A percentile compares a stretch with the other conserved stretches of the same genome.
Evolutionary conservation across 2,888 invertebrate species (phyloP).

Genomic region (Actias luna): DNA sequence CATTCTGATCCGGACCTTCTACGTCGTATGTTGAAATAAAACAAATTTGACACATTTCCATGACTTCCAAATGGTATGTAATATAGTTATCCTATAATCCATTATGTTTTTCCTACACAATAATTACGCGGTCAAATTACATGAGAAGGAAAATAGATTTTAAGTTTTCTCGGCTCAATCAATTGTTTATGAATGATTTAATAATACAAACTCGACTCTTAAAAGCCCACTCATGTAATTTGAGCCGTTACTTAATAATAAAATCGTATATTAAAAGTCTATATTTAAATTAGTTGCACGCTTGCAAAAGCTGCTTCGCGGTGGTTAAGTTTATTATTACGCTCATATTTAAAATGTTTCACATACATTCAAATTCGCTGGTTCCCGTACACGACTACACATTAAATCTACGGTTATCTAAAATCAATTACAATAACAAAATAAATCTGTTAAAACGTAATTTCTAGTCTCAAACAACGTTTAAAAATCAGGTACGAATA

Average conservation of each 20-base stretch:
- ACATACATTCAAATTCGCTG: slow-evolving; percentile 68
- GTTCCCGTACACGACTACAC: slow-evolving; percentile 61
- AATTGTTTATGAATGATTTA: too few species aligned
- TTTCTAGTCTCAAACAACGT: slow-evolving; percentile 70
- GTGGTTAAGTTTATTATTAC: slow-evolving; percentile 64
- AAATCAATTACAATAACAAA: slow-evolving; percentile 45
- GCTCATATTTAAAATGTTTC: slow-evolving; percentile 49
- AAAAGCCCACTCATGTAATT: slow-evolving; percentile 45
- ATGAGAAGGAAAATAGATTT: slow-evolving; percentile 34
- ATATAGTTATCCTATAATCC: slow-evolving; percentile 53
- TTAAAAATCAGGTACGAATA: slow-evolving; percentile 79
- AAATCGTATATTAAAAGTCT: slow-evolving; percentile 53
- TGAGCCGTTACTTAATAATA: slow-evolving; percentile 46
- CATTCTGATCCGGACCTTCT: slow-evolving; percentile 63
- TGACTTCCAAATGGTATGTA: slow-evolving; percentile 62
- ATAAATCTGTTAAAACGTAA: slow-evolving; percentile 72
- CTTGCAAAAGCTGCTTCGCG: slow-evolving; percentile 74
- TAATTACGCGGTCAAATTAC: slow-evolving; percentile 37
- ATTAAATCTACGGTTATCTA: slow-evolving; percentile 52
- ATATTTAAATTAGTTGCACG: slow-evolving; percentile 69
- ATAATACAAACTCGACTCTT: slow-evolving; percentile 38
- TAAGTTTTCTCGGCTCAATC: slow-evolving; percentile 28
- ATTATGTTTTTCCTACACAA: slow-evolving; percentile 68
- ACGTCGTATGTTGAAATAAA: slow-evolving; percentile 56
- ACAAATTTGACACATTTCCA: slow-evolving; percentile 75